Conservation (phyloP, 2,888 invertebrate species). For the Acrobasis consociella region DNA sequence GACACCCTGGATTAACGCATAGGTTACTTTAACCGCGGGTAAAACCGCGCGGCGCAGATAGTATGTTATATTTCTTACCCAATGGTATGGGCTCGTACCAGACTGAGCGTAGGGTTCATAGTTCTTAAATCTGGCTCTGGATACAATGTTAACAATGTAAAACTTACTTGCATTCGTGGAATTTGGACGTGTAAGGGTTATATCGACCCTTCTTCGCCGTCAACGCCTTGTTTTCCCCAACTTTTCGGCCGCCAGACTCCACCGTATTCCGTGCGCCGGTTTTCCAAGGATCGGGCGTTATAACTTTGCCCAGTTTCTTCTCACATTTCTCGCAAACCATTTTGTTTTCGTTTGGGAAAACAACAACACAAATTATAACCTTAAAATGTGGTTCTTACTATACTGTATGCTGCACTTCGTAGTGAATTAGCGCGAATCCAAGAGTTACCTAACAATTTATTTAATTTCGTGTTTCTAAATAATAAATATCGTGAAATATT, state of each 20-base stretch:
- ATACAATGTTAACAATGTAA: not conserved
- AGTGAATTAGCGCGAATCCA: no score
- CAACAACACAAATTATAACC: constrained; percentile 25
- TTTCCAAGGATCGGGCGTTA: constrained; percentile 99
- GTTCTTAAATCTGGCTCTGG: no score
- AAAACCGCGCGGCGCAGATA: no score
- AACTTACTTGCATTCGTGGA: constrained; percentile 87
- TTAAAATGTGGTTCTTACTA: constrained; percentile 14
- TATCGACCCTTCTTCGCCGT: constrained; percentile 92
- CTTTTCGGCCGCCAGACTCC: constrained; percentile 93
- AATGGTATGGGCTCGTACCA: no score
- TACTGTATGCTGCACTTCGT: no score
- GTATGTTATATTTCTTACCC: no score
- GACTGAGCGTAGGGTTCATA: no score
- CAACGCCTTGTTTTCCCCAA: constrained; percentile 98
- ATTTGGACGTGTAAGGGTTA: constrained; percentile 91
- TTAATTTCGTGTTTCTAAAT: no score
- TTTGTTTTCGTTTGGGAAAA: constrained; percentile 33
- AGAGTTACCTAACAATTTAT: constrained; percentile 16
- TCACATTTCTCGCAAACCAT: constrained; percentile 97
- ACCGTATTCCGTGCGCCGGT: constrained; percentile 95
- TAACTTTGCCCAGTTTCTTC: constrained; percentile 95
- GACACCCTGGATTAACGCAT: no score
- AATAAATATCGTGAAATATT: no score
- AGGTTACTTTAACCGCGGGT: no score